Base-by-base conservation (phyloP, 2,797 vertebrate species). In the Knipowitschia caucasica region DNA sequence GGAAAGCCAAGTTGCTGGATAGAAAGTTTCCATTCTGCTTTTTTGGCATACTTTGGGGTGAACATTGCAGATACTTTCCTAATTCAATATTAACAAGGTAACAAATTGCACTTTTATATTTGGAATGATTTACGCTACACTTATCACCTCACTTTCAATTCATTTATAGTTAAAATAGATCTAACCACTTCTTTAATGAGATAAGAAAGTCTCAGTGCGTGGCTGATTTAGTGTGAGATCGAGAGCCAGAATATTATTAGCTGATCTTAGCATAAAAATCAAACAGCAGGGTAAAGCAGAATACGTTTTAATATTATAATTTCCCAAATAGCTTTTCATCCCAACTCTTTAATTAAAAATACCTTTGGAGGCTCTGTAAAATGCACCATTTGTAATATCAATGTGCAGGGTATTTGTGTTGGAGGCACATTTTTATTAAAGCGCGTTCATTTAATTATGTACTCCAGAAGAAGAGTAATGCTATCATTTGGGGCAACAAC, bases 121-220 rank as follows among this genome's bases (percentile, higher is more conserved):
- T 26, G 45, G 31, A 47, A 47, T 47, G 12, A 4, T 24, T n/a
- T 18, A 55, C 36, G 21, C 39, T 10, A 8, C 15, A 35, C 31
- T 35, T 33, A 34, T 40, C 26, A 36, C 25, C 54, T 43, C 34
- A 50, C 1, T 40, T 52, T 29, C 54, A 14, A 49, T 53, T 43
- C 18, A 58, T 49, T 40, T 31, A 43, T 50, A n/a, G 20, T 25
- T 39, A 35, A 50, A 35, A 50, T 50, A 25, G 47, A 21, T 4
- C n/a, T 35, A 50, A 50, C 47, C 47, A 35, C 47, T 25, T 35
- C 14, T 34, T 50, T 52, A 36, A 38, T 52, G 42, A 35, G 53
- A 55, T 45, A 7, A 35, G 31, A 46, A 34, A 35, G 30, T 50
- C 20, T 35, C 20, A 15, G 20, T 50, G 12, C 27, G 4, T 47